Evolutionary conservation across 2,797 vertebrate species (phyloP).

Genomic region (Neosilurus hyrtlii): DNA sequence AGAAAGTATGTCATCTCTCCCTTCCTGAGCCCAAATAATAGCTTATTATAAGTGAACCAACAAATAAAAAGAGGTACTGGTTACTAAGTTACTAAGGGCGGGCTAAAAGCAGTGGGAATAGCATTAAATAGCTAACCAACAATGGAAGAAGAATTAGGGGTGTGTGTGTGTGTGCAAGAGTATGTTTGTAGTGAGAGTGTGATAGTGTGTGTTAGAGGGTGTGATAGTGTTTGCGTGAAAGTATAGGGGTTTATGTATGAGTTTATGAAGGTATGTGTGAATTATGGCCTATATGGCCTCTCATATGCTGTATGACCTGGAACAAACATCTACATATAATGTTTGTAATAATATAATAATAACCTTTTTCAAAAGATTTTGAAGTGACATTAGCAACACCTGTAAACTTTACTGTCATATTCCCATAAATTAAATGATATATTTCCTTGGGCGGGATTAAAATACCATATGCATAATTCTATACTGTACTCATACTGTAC

Average conservation of each 20-base stretch:
- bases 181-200: too few relatives aligned
- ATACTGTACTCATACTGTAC: background rate
- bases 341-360: too few relatives aligned
- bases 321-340: slow-evolving; percentile 11
- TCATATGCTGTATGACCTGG: background rate
- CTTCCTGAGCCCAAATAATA: too few relatives aligned
- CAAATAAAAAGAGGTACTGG: background rate
- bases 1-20: too few relatives aligned
- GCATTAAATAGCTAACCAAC: background rate
- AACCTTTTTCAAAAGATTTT: slow-evolving; percentile 19
- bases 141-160: background rate
- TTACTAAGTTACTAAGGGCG: background rate
- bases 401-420: slow-evolving; percentile 3
- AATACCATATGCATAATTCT: background rate
- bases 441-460: background rate
- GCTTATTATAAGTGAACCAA: background rate
- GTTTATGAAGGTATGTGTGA: too few relatives aligned
- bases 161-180: slow-evolving; percentile 13
- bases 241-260: too few relatives aligned
- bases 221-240: too few relatives aligned
- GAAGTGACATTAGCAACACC: background rate
- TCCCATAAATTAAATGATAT: background rate
- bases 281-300: too few relatives aligned
- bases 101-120: background rate
- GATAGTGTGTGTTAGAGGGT: too few relatives aligned